These are phyloP conservation scores for Panagrolaimus sp. DNA, from an alignment of 1,140 invertebrate species.

Conservation along the genomic window DNA sequence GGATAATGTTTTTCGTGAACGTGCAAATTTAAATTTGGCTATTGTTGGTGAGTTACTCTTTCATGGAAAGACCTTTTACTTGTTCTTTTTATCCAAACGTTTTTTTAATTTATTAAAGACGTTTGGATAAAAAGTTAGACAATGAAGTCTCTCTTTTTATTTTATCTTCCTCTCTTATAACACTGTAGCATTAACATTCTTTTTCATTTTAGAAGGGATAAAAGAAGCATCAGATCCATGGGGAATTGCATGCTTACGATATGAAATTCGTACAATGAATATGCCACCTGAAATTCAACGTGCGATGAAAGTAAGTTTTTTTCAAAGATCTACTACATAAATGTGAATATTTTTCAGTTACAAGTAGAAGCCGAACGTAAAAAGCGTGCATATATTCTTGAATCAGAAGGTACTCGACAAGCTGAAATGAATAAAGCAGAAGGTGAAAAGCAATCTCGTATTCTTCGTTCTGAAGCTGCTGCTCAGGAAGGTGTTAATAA, in stretches of 20 bases:
- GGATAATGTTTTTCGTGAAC: conserved; percentile 89
- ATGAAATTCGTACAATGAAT: conserved; percentile 94
- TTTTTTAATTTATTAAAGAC: no score
- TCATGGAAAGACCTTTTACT: no score
- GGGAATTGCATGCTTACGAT: conserved; percentile 89
- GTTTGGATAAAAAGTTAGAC: no score
- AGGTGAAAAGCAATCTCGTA: conserved; percentile 80
- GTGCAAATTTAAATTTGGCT: conserved; percentile 83
- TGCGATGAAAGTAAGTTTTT: conserved; percentile 74
- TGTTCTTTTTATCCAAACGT: no score
- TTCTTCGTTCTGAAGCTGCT: conserved; percentile 75
- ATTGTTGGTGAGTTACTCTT: conserved; percentile 68
- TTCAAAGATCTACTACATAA: no score
- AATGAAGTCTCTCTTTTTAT: conserved; percentile 16
- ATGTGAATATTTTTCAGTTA: conserved; percentile 64
- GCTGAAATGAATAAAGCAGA: conserved; percentile 96
- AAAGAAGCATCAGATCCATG: conserved; percentile 94
- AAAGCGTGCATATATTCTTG: conserved; percentile 89
- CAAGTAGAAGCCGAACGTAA: conserved; percentile 95
- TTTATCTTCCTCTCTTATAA: not conserved
- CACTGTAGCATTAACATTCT: no score
- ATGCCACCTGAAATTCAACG: conserved; percentile 86
- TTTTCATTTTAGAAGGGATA: conserved; percentile 74
- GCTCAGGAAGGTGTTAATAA: conserved; percentile 66
- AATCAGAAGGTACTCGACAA: conserved; percentile 78